Evolutionary conservation across 2,888 invertebrate species (phyloP).

Genomic region (Stenichneumon culpator): DNA sequence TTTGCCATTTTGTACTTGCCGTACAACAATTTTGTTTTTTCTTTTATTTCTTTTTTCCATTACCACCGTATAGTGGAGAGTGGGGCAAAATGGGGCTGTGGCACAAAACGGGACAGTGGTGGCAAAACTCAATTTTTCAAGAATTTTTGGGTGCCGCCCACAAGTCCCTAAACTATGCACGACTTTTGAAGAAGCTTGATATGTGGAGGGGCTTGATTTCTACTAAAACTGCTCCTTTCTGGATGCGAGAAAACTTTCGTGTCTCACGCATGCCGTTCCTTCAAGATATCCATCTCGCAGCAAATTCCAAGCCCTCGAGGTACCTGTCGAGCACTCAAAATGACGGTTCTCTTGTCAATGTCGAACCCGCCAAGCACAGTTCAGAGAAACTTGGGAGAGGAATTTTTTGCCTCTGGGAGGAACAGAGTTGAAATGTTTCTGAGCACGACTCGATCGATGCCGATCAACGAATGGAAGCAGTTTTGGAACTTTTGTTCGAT

Average conservation of each 20-base stretch:
- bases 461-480: not conserved
- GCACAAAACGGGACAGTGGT: no score
- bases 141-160: no score
- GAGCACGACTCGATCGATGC: not conserved
- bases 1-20: not conserved
- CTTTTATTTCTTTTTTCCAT: no score
- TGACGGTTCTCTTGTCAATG: not conserved
- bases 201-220: not conserved
- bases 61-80: no score
- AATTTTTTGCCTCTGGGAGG: not conserved
- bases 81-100: no score
- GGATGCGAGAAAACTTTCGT: not conserved
- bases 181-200: not conserved
- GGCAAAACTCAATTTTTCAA: no score
- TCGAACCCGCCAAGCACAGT: not conserved
- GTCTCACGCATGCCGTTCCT: not conserved
- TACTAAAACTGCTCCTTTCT: not conserved
- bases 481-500: conserved; percentile 2
- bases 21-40: no score
- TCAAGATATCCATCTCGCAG: not conserved
- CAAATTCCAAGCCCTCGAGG: not conserved
- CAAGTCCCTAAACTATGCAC: not conserved
- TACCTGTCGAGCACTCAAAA: not conserved
- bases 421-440: not conserved
- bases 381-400: not conserved